Conservation (phyloP, 2,888 invertebrate species). For the Zhengitettix transpicula region DNA sequence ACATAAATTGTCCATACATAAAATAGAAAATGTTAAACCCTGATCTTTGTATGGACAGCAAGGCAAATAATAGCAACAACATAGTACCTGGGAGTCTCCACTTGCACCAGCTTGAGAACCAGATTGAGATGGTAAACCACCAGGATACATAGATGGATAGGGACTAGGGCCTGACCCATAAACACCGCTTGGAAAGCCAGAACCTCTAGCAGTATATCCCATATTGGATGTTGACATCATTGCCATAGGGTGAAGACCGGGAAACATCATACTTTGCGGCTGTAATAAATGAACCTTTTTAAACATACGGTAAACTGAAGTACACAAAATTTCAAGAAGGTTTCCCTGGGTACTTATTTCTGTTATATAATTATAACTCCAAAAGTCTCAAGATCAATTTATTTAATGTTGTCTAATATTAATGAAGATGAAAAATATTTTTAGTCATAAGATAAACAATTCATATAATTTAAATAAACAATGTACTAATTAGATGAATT, state of each 20-base stretch:
- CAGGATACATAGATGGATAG: slow-evolving; percentile 43
- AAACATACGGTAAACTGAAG: background rate
- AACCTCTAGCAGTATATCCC: slow-evolving; percentile 44
- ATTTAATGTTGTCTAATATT: too few relatives aligned
- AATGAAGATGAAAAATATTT: too few relatives aligned
- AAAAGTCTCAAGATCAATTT: too few relatives aligned
- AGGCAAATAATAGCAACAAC: background rate
- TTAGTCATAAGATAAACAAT: too few relatives aligned
- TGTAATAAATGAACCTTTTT: background rate
- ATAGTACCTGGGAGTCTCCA: slow-evolving; percentile 23
- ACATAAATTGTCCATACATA: too few relatives aligned
- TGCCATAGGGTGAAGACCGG: slow-evolving; percentile 86
- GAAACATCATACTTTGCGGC: slow-evolving; percentile 88
- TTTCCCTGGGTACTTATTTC: too few relatives aligned
- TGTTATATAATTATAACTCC: too few relatives aligned
- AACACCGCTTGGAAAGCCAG: slow-evolving; percentile 28
- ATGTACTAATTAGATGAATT: too few relatives aligned
- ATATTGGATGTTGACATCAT: slow-evolving; percentile 82
- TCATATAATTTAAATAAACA: too few relatives aligned
- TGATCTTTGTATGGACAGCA: too few relatives aligned
- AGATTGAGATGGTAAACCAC: slow-evolving; percentile 28
- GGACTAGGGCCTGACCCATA: slow-evolving; percentile 40
- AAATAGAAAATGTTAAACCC: too few relatives aligned
- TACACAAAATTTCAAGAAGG: background rate
- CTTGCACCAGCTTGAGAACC: slow-evolving; percentile 22